Percentiles rank a stretch among this genome's conserved stretches.
Conservation (phyloP, 2,113 vertebrate genomes). For the Myrmophylax atrothorax region DNA sequence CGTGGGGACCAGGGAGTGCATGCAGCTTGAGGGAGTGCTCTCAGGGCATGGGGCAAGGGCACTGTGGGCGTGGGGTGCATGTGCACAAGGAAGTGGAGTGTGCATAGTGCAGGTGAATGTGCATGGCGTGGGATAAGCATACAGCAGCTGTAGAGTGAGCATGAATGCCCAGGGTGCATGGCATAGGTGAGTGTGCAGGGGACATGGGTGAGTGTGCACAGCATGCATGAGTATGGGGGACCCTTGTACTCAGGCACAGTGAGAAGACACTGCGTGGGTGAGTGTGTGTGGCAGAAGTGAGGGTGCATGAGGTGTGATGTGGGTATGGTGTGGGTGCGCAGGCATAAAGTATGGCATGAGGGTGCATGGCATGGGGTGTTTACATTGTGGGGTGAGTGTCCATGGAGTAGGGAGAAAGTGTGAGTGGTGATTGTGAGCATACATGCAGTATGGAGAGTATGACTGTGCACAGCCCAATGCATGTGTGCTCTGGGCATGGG, state of each 20-base stretch:
- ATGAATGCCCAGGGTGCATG: neutral
- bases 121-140: accelerated
- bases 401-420: neutral
- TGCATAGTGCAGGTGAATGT: neutral
- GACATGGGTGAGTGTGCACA: neutral
- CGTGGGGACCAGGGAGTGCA: neutral
- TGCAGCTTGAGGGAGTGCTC: neutral
- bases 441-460: neutral
- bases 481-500: accelerated
- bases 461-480: neutral
- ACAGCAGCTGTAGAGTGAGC: neutral
- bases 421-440: neutral
- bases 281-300: neutral
- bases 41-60: neutral
- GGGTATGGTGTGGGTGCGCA: neutral
- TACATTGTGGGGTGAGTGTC: neutral
- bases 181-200: neutral
- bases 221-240: neutral
- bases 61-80: neutral
- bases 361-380: neutral
- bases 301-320: neutral
- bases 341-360: accelerated
- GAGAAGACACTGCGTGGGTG: neutral
- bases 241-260: accelerated
- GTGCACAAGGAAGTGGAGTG: neutral